phyloP scores from a whole-genome alignment of 2,113 vertebrate genomes.

The Peromyscus californicus region DNA sequence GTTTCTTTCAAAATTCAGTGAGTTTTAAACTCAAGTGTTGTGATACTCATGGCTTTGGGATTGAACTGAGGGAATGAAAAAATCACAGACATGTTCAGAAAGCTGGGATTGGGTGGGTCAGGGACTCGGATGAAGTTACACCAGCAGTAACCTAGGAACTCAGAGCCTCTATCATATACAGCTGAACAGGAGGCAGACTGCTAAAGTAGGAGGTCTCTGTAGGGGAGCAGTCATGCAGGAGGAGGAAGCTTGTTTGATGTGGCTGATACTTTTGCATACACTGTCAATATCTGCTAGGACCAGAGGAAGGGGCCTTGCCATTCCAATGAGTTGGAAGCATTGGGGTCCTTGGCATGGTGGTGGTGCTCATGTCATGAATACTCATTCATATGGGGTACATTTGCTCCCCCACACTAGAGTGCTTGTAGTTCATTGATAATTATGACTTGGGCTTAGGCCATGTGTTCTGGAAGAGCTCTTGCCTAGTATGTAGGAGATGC shows the following conservation, averaged over 20 bases:
- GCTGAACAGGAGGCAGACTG: neutral
- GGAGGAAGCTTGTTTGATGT: neutral
- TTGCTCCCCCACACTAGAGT: neutral
- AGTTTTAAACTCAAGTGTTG: constrained; percentile 20
- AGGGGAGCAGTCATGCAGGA: neutral
- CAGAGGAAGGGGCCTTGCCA: neutral
- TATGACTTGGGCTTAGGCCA: neutral
- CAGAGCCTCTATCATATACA: neutral
- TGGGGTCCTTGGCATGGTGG: neutral
- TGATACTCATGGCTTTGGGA: neutral
- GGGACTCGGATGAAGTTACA: neutral
- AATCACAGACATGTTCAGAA: neutral
- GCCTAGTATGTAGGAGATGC: neutral
- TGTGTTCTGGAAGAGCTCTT: neutral
- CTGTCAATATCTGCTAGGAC: neutral
- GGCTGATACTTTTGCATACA: neutral
- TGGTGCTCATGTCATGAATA: too few species aligned
- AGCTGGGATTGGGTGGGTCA: neutral
- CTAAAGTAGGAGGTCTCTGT: neutral
- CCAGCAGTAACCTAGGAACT: neutral
- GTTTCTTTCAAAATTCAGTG: neutral
- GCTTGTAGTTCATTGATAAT: neutral
- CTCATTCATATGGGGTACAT: neutral
- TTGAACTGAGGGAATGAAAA: neutral
- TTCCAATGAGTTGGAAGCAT: neutral